Conservation (phyloP, 2,888 invertebrate species). For the Scaeva pyrastri region DNA sequence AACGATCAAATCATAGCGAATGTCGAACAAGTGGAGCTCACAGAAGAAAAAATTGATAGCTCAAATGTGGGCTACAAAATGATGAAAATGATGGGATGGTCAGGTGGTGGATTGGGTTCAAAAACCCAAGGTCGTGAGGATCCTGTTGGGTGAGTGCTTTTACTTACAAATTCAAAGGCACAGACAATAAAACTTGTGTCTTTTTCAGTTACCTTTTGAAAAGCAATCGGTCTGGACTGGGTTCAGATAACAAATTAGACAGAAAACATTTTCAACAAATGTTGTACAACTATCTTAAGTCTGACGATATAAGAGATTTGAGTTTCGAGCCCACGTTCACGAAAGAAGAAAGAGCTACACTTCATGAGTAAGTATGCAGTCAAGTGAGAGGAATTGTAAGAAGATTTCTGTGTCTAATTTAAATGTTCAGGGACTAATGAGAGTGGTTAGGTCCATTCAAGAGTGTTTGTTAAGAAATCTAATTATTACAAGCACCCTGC, state of each 20-base stretch:
- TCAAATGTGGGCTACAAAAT: constrained; percentile 85
- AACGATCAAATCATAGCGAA: constrained; percentile 79
- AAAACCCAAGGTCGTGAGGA: constrained; percentile 87
- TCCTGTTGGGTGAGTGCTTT: constrained; percentile 84
- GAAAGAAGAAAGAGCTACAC: constrained; percentile 87
- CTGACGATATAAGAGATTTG: constrained; percentile 86
- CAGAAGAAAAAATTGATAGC: constrained; percentile 79
- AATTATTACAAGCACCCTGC: no score
- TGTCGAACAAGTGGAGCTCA: constrained; percentile 77
- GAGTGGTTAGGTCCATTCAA: no score
- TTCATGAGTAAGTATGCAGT: constrained; percentile 85
- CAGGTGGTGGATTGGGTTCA: constrained; percentile 88
- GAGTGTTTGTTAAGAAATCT: no score
- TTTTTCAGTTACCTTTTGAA: constrained; percentile 80
- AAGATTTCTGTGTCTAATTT: no score
- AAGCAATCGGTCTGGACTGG: constrained; percentile 82
- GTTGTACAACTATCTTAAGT: constrained; percentile 82
- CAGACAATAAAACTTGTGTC: no score
- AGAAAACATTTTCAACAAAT: constrained; percentile 80
- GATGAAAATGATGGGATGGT: constrained; percentile 90
- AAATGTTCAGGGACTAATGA: no score
- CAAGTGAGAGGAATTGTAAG: no score
- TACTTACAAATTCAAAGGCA: neutral
- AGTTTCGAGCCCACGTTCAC: constrained; percentile 86
- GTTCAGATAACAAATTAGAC: constrained; percentile 78